A percentile compares a stretch with the other conserved stretches of the same genome.
Conservation (phyloP, 1,140 invertebrate genomes). For the Drusus annulatus region DNA sequence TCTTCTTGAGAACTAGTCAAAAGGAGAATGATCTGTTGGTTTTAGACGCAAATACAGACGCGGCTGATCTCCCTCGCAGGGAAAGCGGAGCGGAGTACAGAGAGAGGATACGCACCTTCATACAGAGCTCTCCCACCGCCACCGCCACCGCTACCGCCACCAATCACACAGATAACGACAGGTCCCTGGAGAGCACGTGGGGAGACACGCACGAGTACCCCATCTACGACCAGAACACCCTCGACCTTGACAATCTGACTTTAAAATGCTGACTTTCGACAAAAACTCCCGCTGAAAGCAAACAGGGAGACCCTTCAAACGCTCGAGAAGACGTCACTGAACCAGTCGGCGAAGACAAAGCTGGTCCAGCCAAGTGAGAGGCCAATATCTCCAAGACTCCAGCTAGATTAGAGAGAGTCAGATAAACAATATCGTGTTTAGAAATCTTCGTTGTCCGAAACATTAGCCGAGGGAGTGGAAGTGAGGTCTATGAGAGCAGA, state of each 20-base stretch:
- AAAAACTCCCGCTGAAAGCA: background rate
- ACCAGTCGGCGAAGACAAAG: too few species aligned
- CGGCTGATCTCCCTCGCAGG: slow-evolving; percentile 61
- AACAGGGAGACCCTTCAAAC: too few species aligned
- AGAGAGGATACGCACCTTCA: slow-evolving; percentile 70
- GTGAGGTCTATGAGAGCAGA: too few species aligned
- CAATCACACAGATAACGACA: slow-evolving; percentile 4
- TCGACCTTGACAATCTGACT: slow-evolving; percentile 68
- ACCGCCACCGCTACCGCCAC: too few species aligned
- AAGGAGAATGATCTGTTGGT: slow-evolving; percentile 56
- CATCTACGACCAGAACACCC: slow-evolving; percentile 69
- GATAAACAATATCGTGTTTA: too few species aligned
- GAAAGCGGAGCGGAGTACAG: slow-evolving; percentile 71
- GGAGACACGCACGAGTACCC: slow-evolving; percentile 67
- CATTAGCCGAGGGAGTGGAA: too few species aligned
- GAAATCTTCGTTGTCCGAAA: too few species aligned
- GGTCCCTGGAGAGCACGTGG: slow-evolving; percentile 65
- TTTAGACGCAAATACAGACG: slow-evolving; percentile 11
- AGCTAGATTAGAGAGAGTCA: too few species aligned
- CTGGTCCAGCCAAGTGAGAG: too few species aligned
- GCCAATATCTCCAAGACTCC: too few species aligned
- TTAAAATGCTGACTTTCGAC: slow-evolving; percentile 64
- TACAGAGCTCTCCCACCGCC: slow-evolving; percentile 61
- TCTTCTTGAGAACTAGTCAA: slow-evolving; percentile 69
- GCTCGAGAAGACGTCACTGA: too few species aligned